Evolutionary conservation across 2,888 invertebrate genomes (phyloP).

Genomic region (Sipha maydis): DNA sequence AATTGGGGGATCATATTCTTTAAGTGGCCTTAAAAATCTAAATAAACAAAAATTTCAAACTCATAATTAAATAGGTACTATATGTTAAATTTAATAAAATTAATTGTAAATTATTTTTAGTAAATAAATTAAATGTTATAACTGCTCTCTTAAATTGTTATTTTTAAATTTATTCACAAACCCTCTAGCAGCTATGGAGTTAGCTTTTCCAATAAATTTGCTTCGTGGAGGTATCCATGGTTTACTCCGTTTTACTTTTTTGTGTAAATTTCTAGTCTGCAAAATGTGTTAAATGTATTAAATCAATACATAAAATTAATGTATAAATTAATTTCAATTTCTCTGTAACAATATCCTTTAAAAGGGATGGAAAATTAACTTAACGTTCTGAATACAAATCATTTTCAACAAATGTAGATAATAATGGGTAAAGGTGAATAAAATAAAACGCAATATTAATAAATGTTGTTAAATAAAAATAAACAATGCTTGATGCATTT

Average conservation of each 20-base stretch:
- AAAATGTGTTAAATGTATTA: neutral
- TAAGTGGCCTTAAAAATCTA: conserved; percentile 78
- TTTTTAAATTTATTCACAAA: conserved; percentile 67
- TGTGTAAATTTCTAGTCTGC: conserved; percentile 44
- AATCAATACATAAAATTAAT: neutral
- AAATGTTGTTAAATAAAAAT: too few relatives aligned
- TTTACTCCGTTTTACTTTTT: conserved; percentile 56
- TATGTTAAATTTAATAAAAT: too few relatives aligned
- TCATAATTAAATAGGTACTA: neutral
- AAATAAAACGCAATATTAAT: too few relatives aligned
- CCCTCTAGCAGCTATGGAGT: conserved; percentile 79
- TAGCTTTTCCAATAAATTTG: conserved; percentile 71
- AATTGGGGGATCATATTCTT: conserved; percentile 78
- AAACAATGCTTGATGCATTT: too few relatives aligned
- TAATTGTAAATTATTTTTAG: too few relatives aligned
- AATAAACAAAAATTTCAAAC: conserved; percentile 43
- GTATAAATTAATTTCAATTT: neutral
- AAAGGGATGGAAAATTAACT: too few relatives aligned
- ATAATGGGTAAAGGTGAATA: too few relatives aligned
- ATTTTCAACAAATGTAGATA: too few relatives aligned
- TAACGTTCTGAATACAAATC: too few relatives aligned
- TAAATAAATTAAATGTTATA: too few relatives aligned
- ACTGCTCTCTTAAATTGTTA: neutral
- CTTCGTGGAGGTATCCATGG: conserved; percentile 67
- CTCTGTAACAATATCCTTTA: too few relatives aligned